Conservation (phyloP, 2,888 invertebrate species). For the Cataglyphis cursor region DNA sequence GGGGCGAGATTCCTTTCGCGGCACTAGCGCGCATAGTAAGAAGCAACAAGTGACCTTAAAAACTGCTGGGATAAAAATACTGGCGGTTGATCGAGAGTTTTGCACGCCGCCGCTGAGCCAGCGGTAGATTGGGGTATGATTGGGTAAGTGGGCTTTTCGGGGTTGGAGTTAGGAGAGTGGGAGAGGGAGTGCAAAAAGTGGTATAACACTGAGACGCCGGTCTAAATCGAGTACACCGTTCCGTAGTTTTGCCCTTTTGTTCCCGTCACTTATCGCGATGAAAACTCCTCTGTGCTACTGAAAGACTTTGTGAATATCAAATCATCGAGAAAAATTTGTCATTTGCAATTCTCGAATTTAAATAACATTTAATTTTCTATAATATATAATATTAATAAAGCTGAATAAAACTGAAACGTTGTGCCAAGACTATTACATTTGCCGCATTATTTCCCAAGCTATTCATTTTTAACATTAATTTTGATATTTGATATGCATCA, state of each 20-base stretch:
- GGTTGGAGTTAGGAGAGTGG: conserved; percentile 58
- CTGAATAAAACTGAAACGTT: background rate
- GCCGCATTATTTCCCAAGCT: background rate
- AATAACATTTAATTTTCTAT: conserved; percentile 4
- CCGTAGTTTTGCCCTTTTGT: conserved; percentile 15
- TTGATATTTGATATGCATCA: conserved; percentile 39
- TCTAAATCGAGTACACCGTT: conserved; percentile 19
- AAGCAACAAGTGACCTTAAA: conserved; percentile 87
- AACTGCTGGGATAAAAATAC: conserved; percentile 84
- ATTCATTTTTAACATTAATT: conserved; percentile 44
- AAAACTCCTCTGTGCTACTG: background rate
- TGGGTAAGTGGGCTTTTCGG: conserved; percentile 75
- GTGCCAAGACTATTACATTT: background rate
- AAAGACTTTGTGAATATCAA: background rate
- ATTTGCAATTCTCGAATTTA: conserved; percentile 1
- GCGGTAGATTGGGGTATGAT: conserved; percentile 73
- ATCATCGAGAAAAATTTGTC: background rate
- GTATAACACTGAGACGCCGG: conserved; percentile 52
- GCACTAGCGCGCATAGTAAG: conserved; percentile 74
- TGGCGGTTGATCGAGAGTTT: conserved; percentile 84
- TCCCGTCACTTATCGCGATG: conserved; percentile 17
- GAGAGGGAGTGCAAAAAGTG: conserved; percentile 62
- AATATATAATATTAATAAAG: background rate
- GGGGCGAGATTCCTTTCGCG: conserved; percentile 39
- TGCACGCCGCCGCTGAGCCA: conserved; percentile 77